phyloP scores from a whole-genome alignment of 1,140 invertebrate species.

The Eueides isabella region DNA sequence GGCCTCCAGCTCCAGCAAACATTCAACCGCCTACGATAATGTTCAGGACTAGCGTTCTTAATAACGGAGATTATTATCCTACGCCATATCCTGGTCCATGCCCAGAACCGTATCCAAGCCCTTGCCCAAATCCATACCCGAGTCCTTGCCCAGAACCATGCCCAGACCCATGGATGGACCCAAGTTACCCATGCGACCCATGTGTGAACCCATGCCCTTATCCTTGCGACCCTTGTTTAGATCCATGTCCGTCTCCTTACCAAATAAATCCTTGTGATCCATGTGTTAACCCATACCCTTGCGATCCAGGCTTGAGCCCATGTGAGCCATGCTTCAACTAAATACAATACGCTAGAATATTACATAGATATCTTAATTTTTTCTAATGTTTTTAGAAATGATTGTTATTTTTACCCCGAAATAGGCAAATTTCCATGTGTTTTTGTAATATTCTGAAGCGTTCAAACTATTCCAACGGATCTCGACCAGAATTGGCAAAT shows the following conservation, averaged over 20 bases:
- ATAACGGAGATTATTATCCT: neutral
- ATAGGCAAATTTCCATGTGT: no score
- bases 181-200: neutral
- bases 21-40: conserved; percentile 52
- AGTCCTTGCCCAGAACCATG: conserved; percentile 6
- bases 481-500: neutral
- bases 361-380: no score
- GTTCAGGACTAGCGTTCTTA: conserved; percentile 33
- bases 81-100: neutral
- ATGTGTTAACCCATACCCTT: neutral
- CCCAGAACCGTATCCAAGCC: neutral
- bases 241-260: neutral
- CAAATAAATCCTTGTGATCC: neutral
- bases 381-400: no score
- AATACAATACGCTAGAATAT: neutral
- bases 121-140: neutral
- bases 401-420: no score
- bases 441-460: neutral
- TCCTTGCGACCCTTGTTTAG: neutral
- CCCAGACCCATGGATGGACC: conserved; percentile 29
- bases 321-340: neutral
- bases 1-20: conserved; percentile 42
- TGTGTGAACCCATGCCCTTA: neutral
- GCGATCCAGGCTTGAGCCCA: neutral
- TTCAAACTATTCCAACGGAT: neutral